Base-by-base conservation (phyloP, 2,797 vertebrate species). In the Adrianichthys oophorus region DNA sequence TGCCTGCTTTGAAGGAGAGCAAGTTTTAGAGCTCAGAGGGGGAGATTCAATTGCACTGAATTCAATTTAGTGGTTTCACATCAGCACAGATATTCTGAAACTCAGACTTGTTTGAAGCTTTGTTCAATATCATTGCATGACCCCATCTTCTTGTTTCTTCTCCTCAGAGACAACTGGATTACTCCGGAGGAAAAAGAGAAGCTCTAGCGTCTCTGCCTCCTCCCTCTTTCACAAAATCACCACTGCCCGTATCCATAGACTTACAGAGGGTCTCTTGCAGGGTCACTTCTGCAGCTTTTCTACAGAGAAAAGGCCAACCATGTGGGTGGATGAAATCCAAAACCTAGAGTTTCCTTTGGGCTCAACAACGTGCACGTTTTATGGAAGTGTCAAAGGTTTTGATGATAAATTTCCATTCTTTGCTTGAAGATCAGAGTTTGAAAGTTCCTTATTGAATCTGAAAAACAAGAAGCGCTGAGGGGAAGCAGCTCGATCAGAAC, bases 41-140 rank as follows among this genome's bases (percentile, higher is more conserved):
- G 52, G 65, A 75, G 87, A 89, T 87, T 87, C 82, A 80, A 75
- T 90, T 88, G 74, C 82, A 82, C 78, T 80, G 80, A 90, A 91
- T 93, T 87, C 86, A 87, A 92, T 92, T 91, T 88, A 86, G 84
- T 82, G 85, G 87, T 85, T 89, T 83, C 67, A 78, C 79, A 84
- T 89, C 87, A 76, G 87, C 84, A 72, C 67, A 65, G 85, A 91
- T 88, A 86, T 88, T 84, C 87, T 90, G 88, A 91, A 87, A 85
- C 79, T 80, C 84, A 83, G 83, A 85, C 82, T 82, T 71, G 77
- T 85, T 84, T 89, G 78, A 84, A 81, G 77, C 74, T 59, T 59
- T 21, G 77, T 80, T 91, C 87, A 65, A 85, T 91, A 87, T 76
- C 80, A 79, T 83, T 80, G 76, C 77, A 65, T 85, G 78, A 87